Conservation (phyloP, 2,888 invertebrate genomes). For the Callosobruchus maculatus region DNA sequence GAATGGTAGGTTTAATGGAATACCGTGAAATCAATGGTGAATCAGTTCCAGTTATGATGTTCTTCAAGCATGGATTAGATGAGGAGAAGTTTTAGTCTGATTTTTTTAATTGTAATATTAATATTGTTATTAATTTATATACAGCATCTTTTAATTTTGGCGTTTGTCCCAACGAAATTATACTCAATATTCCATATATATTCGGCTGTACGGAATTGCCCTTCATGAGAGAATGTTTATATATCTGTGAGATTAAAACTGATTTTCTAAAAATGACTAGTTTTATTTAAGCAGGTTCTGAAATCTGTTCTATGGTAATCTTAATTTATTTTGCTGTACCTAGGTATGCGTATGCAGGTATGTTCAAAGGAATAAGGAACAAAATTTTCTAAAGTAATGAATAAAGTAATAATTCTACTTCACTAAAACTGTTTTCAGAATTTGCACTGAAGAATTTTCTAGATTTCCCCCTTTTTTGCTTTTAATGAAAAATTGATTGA, state of each 20-base stretch:
- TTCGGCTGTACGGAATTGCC: conserved; percentile 7
- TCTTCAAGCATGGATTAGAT: conserved; percentile 92
- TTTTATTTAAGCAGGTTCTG: too few species aligned
- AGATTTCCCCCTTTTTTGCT: too few species aligned
- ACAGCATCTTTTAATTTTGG: conserved; percentile 8
- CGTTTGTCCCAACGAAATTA: conserved; percentile 7
- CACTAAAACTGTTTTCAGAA: too few species aligned
- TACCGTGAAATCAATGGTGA: conserved; percentile 85
- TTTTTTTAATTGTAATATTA: conserved; percentile 12
- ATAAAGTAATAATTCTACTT: too few species aligned
- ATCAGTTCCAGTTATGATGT: conserved; percentile 85
- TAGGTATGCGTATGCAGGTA: too few species aligned
- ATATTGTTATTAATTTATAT: conserved; percentile 21
- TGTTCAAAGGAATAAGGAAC: too few species aligned
- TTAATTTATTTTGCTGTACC: too few species aligned
- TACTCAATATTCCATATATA: conserved; percentile 12
- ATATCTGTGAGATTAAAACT: conserved; percentile 22
- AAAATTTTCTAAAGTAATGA: too few species aligned
- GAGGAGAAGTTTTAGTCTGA: conserved; percentile 86
- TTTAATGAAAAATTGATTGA: too few species aligned
- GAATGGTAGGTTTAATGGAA: conserved; percentile 90
- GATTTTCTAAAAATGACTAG: conserved; percentile 17
- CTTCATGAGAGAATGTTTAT: conserved; percentile 21
- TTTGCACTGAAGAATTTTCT: too few species aligned
- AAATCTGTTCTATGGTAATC: too few species aligned